These are phyloP conservation scores for Nesoenas mayeri DNA, from an alignment of 2,113 vertebrate genomes.

Conservation along the genomic window DNA sequence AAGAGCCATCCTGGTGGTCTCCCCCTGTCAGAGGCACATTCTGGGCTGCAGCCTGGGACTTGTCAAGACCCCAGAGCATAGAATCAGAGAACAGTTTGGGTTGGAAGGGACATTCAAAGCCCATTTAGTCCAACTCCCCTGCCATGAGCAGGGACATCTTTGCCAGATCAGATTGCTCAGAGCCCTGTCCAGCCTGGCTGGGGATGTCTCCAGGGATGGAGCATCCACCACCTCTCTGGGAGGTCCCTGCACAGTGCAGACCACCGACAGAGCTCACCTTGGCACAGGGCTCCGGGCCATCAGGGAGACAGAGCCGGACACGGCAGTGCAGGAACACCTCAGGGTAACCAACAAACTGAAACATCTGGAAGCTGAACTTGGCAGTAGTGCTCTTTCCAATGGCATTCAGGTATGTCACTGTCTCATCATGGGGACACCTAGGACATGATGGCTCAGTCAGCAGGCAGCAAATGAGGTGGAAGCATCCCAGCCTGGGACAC, in stretches of 20 bases:
- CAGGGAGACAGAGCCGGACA: slow-evolving; percentile 50
- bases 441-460: neutral
- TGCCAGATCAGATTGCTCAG: no score
- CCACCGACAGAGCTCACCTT: neutral
- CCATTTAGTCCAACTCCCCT: no score
- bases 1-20: neutral
- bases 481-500: neutral
- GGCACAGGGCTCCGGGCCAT: neutral
- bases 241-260: accelerated
- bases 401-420: slow-evolving; percentile 13
- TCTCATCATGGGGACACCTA: slow-evolving; percentile 63
- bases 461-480: accelerated
- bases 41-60: neutral
- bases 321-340: slow-evolving; percentile 70
- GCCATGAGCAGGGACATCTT: no score
- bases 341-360: slow-evolving; percentile 40
- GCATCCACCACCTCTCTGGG: no score
- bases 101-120: no score
- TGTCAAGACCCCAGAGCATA: neutral
- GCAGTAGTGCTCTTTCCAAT: slow-evolving; percentile 31
- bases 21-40: neutral
- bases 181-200: no score
- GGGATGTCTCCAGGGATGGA: no score
- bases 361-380: slow-evolving; percentile 76
- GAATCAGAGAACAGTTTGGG: no score